Conservation (phyloP, 1,140 invertebrate genomes). For the Lepidotrigona ventralis region DNA sequence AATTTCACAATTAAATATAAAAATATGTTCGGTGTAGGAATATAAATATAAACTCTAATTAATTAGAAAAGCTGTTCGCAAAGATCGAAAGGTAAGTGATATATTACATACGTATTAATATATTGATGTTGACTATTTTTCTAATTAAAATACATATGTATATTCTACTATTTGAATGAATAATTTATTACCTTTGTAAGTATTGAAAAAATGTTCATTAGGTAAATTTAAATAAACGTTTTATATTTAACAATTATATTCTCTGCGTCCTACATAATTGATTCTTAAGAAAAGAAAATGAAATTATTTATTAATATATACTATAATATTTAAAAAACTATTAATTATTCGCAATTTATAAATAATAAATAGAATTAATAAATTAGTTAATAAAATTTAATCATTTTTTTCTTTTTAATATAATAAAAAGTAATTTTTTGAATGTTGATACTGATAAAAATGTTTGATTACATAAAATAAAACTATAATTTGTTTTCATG, state of each 20-base stretch:
- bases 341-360: neutral
- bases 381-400: neutral
- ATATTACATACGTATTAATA: neutral
- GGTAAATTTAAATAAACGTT: neutral
- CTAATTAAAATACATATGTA: neutral
- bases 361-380: neutral
- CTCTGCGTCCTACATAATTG: neutral
- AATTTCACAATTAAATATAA: neutral
- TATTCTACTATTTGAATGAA: neutral
- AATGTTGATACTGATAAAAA: neutral
- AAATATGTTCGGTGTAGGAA: neutral
- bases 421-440: neutral
- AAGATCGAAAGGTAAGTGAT: conserved; percentile 5
- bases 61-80: neutral
- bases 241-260: neutral
- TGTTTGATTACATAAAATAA: neutral
- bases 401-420: neutral
- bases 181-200: neutral
- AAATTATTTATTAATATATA: neutral
- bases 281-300: neutral
- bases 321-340: neutral
- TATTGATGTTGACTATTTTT: neutral
- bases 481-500: neutral
- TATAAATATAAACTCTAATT: neutral
- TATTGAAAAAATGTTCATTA: neutral